These are phyloP conservation scores for Labeo calbasu DNA, from an alignment of 2,797 vertebrate genomes.

Conservation along the genomic window DNA sequence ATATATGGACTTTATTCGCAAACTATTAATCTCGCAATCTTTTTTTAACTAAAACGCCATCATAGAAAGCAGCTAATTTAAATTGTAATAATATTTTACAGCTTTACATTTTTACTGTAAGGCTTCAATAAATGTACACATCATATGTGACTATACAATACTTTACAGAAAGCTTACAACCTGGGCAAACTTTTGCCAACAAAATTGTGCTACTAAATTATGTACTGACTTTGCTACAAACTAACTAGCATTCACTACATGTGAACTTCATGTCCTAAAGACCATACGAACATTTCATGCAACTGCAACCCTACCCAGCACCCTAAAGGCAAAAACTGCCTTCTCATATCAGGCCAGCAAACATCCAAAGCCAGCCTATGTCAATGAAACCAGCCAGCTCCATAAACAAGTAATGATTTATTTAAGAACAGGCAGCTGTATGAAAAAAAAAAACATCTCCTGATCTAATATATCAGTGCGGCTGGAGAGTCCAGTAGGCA, in stretches of 20 bases:
- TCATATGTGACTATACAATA: background rate
- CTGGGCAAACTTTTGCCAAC: background rate
- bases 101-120: background rate
- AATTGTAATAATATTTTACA: background rate
- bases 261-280: background rate
- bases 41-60: too few species aligned
- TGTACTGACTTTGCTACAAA: background rate
- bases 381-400: conserved; percentile 41
- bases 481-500: conserved; percentile 16
- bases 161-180: background rate
- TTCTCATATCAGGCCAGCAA: conserved; percentile 48
- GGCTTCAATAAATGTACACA: background rate
- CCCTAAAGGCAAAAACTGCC: conserved; percentile 43
- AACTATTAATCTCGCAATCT: too few species aligned
- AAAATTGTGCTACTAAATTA: background rate
- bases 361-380: conserved; percentile 47
- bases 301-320: background rate
- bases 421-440: conserved; percentile 50
- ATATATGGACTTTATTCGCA: too few species aligned
- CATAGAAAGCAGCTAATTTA: too few species aligned
- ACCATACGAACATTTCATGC: background rate
- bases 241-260: background rate
- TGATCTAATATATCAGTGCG: conserved; percentile 46
- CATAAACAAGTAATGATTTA: conserved; percentile 62
- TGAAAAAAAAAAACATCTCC: conserved; percentile 22